Conservation (phyloP, 2,797 vertebrate genomes). For the Xiphorhynchus erythropygius region DNA sequence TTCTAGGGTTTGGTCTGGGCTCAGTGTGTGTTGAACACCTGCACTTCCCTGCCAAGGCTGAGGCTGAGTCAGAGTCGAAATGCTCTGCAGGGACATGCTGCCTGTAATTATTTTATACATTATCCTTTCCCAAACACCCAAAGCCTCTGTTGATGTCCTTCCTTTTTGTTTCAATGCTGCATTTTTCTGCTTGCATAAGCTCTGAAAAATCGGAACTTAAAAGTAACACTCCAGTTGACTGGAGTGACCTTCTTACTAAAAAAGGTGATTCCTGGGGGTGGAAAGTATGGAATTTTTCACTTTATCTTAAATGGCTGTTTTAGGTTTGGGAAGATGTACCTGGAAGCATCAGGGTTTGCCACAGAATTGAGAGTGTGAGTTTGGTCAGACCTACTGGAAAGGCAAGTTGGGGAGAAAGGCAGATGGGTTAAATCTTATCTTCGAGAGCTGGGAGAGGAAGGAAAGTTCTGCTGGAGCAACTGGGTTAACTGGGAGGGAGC, state of each 20-base stretch:
- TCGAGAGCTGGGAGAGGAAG: background rate
- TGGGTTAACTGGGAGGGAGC: background rate
- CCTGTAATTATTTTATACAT: background rate
- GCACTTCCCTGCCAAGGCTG: background rate
- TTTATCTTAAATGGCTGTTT: background rate
- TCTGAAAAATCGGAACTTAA: background rate
- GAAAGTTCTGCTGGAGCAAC: background rate
- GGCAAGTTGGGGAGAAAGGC: background rate
- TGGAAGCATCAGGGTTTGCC: background rate
- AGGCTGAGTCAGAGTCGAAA: conserved; percentile 1
- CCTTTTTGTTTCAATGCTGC: background rate
- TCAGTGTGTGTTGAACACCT: background rate
- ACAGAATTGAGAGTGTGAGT: background rate
- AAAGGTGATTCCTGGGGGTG: background rate
- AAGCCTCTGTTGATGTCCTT: background rate
- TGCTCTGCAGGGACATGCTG: conserved; percentile 22
- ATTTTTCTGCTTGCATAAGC: conserved; percentile 10
- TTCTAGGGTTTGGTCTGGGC: background rate
- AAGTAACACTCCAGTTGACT: background rate
- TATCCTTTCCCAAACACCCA: background rate
- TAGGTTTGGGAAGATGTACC: background rate
- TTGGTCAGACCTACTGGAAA: background rate
- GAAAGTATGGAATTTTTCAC: background rate
- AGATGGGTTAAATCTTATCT: background rate
- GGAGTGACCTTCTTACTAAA: background rate